Evolutionary conservation across 2,888 invertebrate species (phyloP), one percentile per base, ranked within the genome.

Genomic region (Hemistola chrysoprasaria): DNA sequence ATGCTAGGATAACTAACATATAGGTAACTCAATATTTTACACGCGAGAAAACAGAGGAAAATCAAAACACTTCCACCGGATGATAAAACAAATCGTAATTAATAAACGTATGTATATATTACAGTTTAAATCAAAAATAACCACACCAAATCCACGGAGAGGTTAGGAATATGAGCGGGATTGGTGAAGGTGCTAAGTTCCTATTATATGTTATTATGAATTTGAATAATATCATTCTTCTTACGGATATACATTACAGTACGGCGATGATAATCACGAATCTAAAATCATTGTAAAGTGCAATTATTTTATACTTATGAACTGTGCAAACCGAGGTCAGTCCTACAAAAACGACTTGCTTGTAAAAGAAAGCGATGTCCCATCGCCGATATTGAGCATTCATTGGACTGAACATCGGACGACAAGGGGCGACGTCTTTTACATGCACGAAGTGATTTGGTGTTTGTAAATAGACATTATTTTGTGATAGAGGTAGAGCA

Each of bases 21-120:
- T 65, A n/a, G n/a, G n/a, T n/a, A 74, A 75, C 67, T 66, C 59
- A 76, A 72, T 76, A 78, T 73, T 74, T 78, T 78, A 81, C 71
- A 81, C 77, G 65, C 66, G 72, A 78, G 59, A 78, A 77, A 86
- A 88, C 81, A 83, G 69, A 87, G 87, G 88, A 88, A 84, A 89
- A 87, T 86, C 86, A 89, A 86, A 87, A 82, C 85, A 87, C 88
- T 87, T 87, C 85, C 87, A 88, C 85, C 86, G 85, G 84, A 87
- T 83, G 78, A 77, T 62, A 83, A 82, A 85, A 82, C 66, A 84
- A 85, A 83, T 71, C 50, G 65, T 71, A 82, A 80, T 62, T 73
- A 52, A 69, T 59, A 75, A 83, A 76, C 74, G 65, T 76, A 77
- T 74, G 68, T 59, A 16, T 62, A 24, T 22, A 7, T 40, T 24